Evolutionary conservation across 2,113 vertebrate genomes (phyloP).

Genomic region (Cnemophilus loriae): DNA sequence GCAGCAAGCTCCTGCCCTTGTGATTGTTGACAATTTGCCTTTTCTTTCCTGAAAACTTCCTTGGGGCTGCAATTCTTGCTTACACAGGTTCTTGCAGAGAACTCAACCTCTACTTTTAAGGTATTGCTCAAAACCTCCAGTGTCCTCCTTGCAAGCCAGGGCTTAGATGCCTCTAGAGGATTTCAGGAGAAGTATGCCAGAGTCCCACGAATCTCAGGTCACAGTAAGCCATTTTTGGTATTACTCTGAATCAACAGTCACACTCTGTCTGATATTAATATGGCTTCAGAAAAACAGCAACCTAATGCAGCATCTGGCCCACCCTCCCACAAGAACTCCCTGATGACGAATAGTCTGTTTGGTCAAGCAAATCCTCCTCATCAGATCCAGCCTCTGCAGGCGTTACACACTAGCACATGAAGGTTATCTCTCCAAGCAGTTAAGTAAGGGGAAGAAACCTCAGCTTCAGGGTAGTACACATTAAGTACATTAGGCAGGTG

Average conservation of each 20-base stretch:
- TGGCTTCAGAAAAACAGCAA: neutral
- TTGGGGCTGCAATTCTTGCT: neutral
- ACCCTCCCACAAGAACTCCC: neutral
- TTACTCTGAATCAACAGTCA: neutral
- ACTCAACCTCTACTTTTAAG: neutral
- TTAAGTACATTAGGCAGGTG: neutral
- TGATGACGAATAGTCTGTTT: neutral
- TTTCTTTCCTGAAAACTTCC: neutral
- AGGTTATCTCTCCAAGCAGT: neutral
- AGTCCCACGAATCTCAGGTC: neutral
- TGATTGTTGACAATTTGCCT: neutral
- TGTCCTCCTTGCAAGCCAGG: neutral
- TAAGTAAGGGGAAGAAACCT: neutral
- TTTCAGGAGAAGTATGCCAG: neutral
- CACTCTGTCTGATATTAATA: neutral
- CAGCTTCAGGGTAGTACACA: neutral
- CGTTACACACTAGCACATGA: neutral
- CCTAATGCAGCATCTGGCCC: neutral
- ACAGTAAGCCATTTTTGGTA: neutral
- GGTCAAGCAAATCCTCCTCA: neutral
- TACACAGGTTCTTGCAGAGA: neutral
- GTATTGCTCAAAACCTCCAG: neutral
- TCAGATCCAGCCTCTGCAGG: neutral
- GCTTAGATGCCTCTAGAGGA: neutral
- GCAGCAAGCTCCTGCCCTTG: neutral